phyloP scores from a whole-genome alignment of 2,888 invertebrate species.

The Drosophila subsilvestris region DNA sequence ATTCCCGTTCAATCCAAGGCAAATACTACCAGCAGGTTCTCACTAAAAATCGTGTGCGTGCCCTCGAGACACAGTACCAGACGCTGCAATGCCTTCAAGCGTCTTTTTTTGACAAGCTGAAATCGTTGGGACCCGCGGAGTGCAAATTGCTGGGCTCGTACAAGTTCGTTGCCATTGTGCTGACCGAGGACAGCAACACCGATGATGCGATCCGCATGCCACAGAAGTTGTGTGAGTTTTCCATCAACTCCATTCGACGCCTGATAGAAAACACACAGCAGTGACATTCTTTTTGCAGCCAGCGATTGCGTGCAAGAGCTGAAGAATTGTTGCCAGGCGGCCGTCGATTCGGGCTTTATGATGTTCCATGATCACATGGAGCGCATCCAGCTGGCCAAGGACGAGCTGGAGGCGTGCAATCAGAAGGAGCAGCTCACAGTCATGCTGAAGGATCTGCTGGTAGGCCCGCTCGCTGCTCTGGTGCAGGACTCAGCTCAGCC shows the following conservation, averaged over 20 bases:
- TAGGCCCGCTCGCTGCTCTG: conserved; percentile 5
- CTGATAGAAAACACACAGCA: not conserved
- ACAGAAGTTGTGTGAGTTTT: conserved; percentile 59
- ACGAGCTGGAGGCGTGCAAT: conserved; percentile 5
- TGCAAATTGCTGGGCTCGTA: conserved; percentile 33
- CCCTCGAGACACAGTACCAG: conserved; percentile 39
- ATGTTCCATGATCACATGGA: conserved; percentile 42
- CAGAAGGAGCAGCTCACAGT: conserved; percentile 23
- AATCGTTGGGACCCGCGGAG: conserved; percentile 14
- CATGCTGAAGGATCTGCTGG: conserved; percentile 49
- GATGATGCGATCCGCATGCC: conserved; percentile 58
- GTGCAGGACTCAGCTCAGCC: not conserved
- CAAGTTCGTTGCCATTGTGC: conserved; percentile 61
- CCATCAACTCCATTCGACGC: not conserved
- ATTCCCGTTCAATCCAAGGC: not conserved
- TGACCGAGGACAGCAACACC: conserved; percentile 47
- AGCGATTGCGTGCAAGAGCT: conserved; percentile 51
- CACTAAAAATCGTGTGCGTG: conserved; percentile 40
- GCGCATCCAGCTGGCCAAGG: conserved; percentile 8
- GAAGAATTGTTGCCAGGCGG: conserved; percentile 40
- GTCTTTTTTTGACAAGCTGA: conserved; percentile 50
- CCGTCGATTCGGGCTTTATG: conserved; percentile 39
- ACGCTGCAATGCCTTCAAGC: conserved; percentile 53
- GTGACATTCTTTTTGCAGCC: conserved; percentile 33
- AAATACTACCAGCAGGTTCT: conserved; percentile 27